Base-by-base conservation (phyloP, 2,888 invertebrate species). In the Parnassius smintheus region DNA sequence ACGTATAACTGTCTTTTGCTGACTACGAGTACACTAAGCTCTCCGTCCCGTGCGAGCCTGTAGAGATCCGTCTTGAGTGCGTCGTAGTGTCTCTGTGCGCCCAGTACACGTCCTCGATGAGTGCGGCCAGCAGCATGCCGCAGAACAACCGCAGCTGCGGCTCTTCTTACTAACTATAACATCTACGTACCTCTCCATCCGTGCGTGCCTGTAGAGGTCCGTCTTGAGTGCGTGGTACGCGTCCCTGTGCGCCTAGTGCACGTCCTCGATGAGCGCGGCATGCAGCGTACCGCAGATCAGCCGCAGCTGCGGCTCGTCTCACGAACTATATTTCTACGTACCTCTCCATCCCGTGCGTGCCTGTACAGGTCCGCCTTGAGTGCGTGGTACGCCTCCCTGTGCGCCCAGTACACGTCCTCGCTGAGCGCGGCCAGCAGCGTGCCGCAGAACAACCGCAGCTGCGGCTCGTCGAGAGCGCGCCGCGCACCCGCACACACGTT, bases 401-500 rank as follows among this genome's bases (percentile, higher is more conserved):
- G 86, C 1, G 82, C 81, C 83, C 89, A 85, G 81, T 92, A 90
- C 68, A 88, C 80, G 70, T 80, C 79, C 74, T 92, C 88, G 71
- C 82, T 78, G 56, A 89, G 83, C 46, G 82, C 85, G 0, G 83
- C 87, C 70, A 85, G 88, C 57, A 92, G 75, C 61, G 78, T 87
- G 1, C 88, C 90, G 88, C 91, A 91, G 78, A 91, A 91, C 71
- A 92, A 68, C 70, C 83, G 83, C 61, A 91, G 88, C 49, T 85
- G 86, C 9, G 88, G 86, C 74, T 92, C 92, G 70, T 92, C 92
- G 59, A 90, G 76, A 86, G 85, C 84, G 72, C 88, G 90, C 66
- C 91, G 91, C 0, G 85, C 90, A 54, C 90, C 86, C 1, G 88
- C 88, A 75, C 91, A 91, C 68, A 92, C 72, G 72, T 91, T 92